phyloP scores from a whole-genome alignment of 2,113 vertebrate genomes.

The Pelobates fuscus region DNA sequence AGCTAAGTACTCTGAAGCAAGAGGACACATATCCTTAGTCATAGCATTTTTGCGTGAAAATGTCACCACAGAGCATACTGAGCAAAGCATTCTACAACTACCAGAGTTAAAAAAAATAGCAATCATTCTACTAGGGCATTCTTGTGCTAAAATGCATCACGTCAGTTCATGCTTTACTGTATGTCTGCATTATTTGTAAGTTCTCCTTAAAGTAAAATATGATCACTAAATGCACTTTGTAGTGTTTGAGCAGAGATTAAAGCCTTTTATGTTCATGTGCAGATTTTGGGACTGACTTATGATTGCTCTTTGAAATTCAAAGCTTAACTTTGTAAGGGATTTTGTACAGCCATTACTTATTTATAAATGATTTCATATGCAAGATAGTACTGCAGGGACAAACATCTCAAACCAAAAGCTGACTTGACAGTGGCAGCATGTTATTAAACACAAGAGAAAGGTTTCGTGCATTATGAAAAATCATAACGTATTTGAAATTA shows the following conservation, averaged over 20 bases:
- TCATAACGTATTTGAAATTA: conserved; percentile 4
- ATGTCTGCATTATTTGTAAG: conserved; percentile 28
- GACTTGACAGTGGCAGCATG: conserved; percentile 45
- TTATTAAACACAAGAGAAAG: conserved; percentile 28
- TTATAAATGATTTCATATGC: conserved; percentile 47
- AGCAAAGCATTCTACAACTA: too few species aligned
- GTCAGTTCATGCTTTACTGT: conserved; percentile 18
- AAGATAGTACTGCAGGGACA: conserved; percentile 48
- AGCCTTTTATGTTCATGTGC: conserved; percentile 42
- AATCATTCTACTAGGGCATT: too few species aligned
- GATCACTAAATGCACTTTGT: conserved; percentile 46
- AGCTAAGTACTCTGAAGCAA: too few species aligned
- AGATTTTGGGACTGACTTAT: conserved; percentile 42
- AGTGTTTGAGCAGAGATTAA: conserved; percentile 45
- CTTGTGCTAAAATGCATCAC: background rate
- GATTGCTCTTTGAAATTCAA: conserved; percentile 48
- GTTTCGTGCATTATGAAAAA: conserved; percentile 26
- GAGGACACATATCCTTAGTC: too few species aligned
- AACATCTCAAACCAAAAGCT: conserved; percentile 41
- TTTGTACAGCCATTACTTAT: conserved; percentile 47
- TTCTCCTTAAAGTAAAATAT: conserved; percentile 42
- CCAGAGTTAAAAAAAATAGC: too few species aligned
- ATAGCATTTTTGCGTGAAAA: too few species aligned
- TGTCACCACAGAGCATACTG: too few species aligned
- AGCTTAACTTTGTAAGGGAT: conserved; percentile 47